Base-by-base conservation (phyloP, 2,888 invertebrate genomes). In the Zhuqinia jingwanae region DNA sequence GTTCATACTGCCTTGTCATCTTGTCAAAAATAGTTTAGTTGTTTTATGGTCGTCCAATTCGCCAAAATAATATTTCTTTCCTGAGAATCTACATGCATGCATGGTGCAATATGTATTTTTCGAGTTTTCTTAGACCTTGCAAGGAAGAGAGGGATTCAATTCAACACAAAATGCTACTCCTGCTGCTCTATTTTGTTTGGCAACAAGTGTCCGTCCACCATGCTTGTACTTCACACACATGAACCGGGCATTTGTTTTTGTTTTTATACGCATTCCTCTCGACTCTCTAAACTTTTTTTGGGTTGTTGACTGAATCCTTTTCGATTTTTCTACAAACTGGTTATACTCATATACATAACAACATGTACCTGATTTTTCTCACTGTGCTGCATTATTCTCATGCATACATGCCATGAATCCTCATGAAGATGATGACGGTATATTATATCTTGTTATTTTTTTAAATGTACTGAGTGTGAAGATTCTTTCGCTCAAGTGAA, bases 151-250 rank as follows among this genome's bases (percentile, higher is more conserved):
- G n/a, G n/a, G n/a, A n/a, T n/a, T n/a, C n/a, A n/a, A n/a, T n/a
- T n/a, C n/a, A n/a, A n/a, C n/a, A n/a, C n/a, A n/a, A n/a, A n/a
- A n/a, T n/a, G n/a, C n/a, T n/a, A n/a, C n/a, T n/a, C n/a, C n/a
- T n/a, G n/a, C n/a, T n/a, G n/a, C n/a, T n/a, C n/a, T n/a, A n/a
- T n/a, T n/a, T n/a, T n/a, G 25, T 27, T 25, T 70, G 68, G 70
- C 70, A 70, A 70, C 70, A 70, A 70, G 70, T 65, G n/a, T n/a
- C n/a, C n/a, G 65, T 65, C 65, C 65, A 65, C 36, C 65, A 65
- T 65, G 60, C 22, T 58, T 17, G 53, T 15, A 53, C 53, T 2
- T 13, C 2, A 22, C 22, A 11, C 22, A 22, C 22, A 60, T n/a
- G 45, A 68, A 68, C 68, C 45, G 68, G 70, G 70, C 47, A 70